Evolutionary conservation across 2,113 vertebrate genomes (phyloP).

Genomic region (Elachura formosa): DNA sequence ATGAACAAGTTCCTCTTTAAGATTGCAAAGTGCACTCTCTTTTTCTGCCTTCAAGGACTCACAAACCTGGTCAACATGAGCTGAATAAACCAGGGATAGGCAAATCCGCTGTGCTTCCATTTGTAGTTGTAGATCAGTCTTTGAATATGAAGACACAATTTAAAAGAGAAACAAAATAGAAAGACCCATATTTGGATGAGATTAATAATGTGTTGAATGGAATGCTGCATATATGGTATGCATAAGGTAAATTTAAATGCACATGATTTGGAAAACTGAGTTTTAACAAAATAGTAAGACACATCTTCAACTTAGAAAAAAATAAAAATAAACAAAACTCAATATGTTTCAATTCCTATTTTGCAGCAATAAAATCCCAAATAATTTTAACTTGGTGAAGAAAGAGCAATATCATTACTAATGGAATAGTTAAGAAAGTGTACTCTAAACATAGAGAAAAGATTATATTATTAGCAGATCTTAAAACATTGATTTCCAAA

Average conservation of each 20-base stretch:
- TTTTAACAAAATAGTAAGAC: background rate
- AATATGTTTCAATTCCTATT: background rate
- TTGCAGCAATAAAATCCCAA: background rate
- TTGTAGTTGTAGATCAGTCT: constrained; percentile 86
- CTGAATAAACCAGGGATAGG: constrained; percentile 87
- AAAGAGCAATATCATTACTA: background rate
- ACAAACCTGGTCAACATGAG: constrained; percentile 83
- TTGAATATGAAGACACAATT: background rate
- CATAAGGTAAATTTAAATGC: background rate
- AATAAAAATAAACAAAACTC: background rate
- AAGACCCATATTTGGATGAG: background rate
- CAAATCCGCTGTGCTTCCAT: constrained; percentile 92
- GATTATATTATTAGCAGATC: background rate
- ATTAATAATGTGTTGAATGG: background rate
- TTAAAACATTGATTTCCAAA: background rate
- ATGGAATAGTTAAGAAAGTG: background rate
- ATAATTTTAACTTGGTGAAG: background rate
- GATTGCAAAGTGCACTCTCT: constrained; percentile 70
- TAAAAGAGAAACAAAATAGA: background rate
- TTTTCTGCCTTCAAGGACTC: constrained; percentile 74
- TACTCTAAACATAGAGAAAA: background rate
- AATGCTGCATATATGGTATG: background rate
- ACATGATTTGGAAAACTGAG: background rate
- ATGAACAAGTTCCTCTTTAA: constrained; percentile 71
- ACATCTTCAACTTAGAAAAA: background rate